phyloP scores from a whole-genome alignment of 2,797 vertebrate genomes.

The Holocentrus rufus region DNA sequence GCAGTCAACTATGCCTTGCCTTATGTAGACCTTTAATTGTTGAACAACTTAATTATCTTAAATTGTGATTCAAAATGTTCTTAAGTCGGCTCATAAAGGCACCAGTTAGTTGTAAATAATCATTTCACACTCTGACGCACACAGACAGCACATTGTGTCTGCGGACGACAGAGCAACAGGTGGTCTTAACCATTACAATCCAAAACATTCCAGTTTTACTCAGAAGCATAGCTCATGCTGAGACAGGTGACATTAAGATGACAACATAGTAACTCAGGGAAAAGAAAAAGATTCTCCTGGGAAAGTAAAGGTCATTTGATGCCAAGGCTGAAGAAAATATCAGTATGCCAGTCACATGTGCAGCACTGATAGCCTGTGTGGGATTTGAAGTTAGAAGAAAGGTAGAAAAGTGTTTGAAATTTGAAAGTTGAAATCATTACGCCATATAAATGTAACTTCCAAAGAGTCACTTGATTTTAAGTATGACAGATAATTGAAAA shows the following conservation, averaged over 20 bases:
- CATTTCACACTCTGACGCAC: conserved; percentile 19
- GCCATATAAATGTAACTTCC: no score
- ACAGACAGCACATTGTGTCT: neutral
- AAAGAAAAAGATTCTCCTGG: conserved; percentile 27
- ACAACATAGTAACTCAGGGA: conserved; percentile 41
- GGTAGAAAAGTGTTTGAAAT: neutral
- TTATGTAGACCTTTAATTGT: neutral
- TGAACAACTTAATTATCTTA: conserved; percentile 9
- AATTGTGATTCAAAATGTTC: conserved; percentile 10
- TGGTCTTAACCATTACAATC: conserved; percentile 52
- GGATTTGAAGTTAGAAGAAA: neutral
- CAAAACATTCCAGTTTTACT: conserved; percentile 51
- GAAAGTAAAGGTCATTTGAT: conserved; percentile 66
- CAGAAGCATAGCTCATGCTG: conserved; percentile 34
- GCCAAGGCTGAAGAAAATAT: conserved; percentile 44
- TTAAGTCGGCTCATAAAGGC: conserved; percentile 17
- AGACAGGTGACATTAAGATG: conserved; percentile 72
- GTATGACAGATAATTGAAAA: neutral
- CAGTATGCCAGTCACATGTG: conserved; percentile 34
- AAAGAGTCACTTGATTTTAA: no score
- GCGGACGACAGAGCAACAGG: conserved; percentile 60
- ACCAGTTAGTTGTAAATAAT: conserved; percentile 41
- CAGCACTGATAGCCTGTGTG: neutral
- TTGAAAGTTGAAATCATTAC: no score
- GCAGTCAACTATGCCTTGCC: neutral